Conservation (phyloP, 2,888 invertebrate genomes). For the Drosophila anceps region DNA sequence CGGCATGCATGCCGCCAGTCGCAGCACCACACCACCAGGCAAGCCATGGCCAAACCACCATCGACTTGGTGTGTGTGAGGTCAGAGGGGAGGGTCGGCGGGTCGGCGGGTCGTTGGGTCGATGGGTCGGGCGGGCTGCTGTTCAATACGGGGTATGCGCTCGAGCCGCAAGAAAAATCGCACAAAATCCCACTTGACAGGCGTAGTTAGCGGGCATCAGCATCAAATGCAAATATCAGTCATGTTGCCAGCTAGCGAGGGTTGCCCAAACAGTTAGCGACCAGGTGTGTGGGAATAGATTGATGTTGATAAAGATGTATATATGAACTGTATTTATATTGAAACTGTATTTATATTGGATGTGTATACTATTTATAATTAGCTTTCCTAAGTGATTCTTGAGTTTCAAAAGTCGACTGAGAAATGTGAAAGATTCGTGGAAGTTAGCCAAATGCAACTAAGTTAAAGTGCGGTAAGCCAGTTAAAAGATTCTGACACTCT, state of each 20-base stretch:
- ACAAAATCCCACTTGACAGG: conserved; percentile 84
- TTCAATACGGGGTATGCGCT: conserved; percentile 73
- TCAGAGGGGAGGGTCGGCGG: conserved; percentile 14
- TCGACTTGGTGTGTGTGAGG: neutral
- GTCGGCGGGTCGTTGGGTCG: conserved; percentile 22
- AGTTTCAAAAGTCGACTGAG: neutral
- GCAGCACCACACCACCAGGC: conserved; percentile 31
- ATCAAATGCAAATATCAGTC: conserved; percentile 81
- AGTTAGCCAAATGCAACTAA: neutral
- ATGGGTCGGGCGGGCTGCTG: conserved; percentile 29
- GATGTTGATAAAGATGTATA: neutral
- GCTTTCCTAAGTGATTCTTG: neutral
- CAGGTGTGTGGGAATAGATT: neutral
- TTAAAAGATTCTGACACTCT: neutral
- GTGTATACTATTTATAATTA: neutral
- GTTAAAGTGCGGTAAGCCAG: neutral
- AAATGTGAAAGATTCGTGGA: neutral
- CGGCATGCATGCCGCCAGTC: conserved; percentile 78
- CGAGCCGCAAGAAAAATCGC: conserved; percentile 83
- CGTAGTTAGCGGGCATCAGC: conserved; percentile 83
- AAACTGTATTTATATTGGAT: neutral
- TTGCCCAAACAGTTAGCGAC: conserved; percentile 2
- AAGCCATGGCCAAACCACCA: conserved; percentile 9
- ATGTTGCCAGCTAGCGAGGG: conserved; percentile 69
- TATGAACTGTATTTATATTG: neutral